These are phyloP conservation scores for Sus cebifrons DNA, from an alignment of 2,797 vertebrate species.

Conservation along the genomic window DNA sequence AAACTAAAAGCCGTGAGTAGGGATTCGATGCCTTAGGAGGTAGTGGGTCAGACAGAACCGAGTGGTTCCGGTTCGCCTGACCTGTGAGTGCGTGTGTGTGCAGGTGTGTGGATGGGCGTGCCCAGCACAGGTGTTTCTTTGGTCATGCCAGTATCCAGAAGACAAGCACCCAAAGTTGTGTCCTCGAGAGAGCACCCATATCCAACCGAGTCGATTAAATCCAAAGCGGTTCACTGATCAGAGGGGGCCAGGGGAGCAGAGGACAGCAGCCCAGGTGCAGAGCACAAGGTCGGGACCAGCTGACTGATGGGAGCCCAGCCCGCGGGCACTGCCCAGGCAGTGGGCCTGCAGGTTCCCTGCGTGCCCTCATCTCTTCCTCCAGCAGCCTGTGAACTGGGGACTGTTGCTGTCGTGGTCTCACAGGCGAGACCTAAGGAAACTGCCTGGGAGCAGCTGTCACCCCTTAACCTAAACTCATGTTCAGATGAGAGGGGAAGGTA, in stretches of 20 bases:
- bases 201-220: neutral
- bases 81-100: neutral
- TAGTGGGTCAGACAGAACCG: neutral
- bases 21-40: neutral
- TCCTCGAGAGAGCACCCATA: too few species aligned
- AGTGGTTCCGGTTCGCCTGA: accelerated
- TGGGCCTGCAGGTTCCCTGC: accelerated
- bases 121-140: neutral
- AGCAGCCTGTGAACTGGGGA: neutral
- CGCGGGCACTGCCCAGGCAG: accelerated
- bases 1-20: too few species aligned
- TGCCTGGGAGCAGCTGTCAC: neutral
- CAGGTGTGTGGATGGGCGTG: accelerated
- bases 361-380: neutral
- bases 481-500: neutral
- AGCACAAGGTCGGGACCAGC: neutral
- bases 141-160: neutral
- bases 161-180: neutral
- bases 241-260: neutral
- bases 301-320: neutral
- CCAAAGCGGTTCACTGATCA: neutral
- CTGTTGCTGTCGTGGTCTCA: neutral
- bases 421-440: neutral
- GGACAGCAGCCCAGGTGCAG: neutral
- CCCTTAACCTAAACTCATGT: neutral